These are phyloP conservation scores for Solen grandis DNA, from an alignment of 1,140 invertebrate species.

Conservation along the genomic window DNA sequence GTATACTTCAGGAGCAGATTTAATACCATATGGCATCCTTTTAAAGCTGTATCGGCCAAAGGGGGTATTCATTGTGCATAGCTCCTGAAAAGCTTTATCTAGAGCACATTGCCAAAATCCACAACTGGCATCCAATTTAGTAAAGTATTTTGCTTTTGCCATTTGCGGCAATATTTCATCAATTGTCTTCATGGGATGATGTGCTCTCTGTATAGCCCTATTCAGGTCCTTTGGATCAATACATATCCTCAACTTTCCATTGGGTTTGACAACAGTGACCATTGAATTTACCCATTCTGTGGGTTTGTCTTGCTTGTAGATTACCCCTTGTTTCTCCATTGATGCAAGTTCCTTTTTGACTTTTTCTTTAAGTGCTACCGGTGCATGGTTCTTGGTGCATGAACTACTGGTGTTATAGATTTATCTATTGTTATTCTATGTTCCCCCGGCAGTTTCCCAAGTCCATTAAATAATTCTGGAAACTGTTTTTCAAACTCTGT, in stretches of 20 bases:
- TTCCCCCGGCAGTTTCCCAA: conserved; percentile 47
- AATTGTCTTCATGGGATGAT: conserved; percentile 48
- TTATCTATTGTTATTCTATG: conserved; percentile 33
- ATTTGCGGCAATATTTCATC: conserved; percentile 53
- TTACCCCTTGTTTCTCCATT: conserved; percentile 48
- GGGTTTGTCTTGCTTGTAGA: conserved; percentile 45
- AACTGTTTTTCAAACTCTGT: too few species aligned
- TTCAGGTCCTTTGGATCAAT: conserved; percentile 82
- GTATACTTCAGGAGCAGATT: conserved; percentile 69
- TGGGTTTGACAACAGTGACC: conserved; percentile 37
- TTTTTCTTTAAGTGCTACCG: conserved; percentile 30
- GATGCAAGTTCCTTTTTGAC: conserved; percentile 57
- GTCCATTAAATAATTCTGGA: conserved; percentile 35
- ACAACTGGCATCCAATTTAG: conserved; percentile 52
- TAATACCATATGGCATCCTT: conserved; percentile 76
- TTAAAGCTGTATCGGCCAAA: conserved; percentile 77
- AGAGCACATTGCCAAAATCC: conserved; percentile 80
- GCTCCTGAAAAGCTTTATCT: conserved; percentile 67
- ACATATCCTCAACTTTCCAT: conserved; percentile 80
- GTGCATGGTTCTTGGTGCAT: conserved; percentile 43
- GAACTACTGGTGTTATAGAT: conserved; percentile 24
- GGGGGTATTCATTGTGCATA: conserved; percentile 72
- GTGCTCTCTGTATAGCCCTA: conserved; percentile 76
- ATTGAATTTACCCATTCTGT: conserved; percentile 60
- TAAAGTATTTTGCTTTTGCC: conserved; percentile 46